Evolutionary conservation across 2,888 invertebrate species (phyloP), one percentile per base, ranked within the genome.

Genomic region (Griposia aprilina): DNA sequence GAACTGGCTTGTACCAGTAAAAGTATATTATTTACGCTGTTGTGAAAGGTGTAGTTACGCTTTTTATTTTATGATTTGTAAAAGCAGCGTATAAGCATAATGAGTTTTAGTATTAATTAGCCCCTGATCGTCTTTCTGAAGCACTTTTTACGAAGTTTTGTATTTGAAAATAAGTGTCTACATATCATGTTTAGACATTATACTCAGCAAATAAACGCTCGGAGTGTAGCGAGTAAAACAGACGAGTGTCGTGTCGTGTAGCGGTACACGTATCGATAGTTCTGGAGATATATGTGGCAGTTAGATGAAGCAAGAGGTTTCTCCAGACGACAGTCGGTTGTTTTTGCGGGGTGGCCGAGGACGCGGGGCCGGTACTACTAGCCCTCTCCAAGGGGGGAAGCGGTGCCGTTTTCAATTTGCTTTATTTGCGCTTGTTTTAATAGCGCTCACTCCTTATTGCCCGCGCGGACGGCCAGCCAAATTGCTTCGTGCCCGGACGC

Each of bases 371-470:
- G 87, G 85, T 85, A 86, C 88, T 85, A 88, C 88, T 90, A 91
- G 91, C 93, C 92, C 92, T 93, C 93, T 89, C 86, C 87, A 87
- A 87, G 90, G 89, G 92, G 92, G 91, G 93, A 90, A 90, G 88
- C 92, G 93, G 94, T 94, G 93, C 94, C 95, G 93, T 95, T 96
- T 96, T 96, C 96, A 96, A 96, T 96, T 96, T 96, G 95, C 95
- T 96, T 95, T 96, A 96, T 96, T 96, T 96, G 96, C 94, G 94
- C 95, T 95, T 96, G 96, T 96, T 96, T 97, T 96, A 96, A 96
- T 96, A 96, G 96, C 95, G 94, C 93, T 94, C 94, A 93, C 93
- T 95, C 93, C 95, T 96, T 96, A 96, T 96, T 96, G 96, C 94
- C 93, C 91, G 93, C 92, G 92, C 93, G 93, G 94, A 92, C 92